These are phyloP conservation scores for Alces alces DNA, from an alignment of 2,113 vertebrate genomes.

Conservation along the genomic window DNA sequence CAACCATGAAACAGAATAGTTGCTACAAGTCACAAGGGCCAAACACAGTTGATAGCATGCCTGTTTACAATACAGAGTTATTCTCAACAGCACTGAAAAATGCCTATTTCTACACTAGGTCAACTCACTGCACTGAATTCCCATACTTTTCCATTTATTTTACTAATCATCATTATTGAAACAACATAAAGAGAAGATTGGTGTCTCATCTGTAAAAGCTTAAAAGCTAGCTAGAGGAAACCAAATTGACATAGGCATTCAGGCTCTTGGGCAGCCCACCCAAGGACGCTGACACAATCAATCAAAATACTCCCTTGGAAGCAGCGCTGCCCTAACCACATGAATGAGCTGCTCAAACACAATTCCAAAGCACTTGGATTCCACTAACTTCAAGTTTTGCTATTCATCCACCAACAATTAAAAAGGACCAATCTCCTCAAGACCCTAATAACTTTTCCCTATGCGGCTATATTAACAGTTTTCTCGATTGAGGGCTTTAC, in stretches of 20 bases:
- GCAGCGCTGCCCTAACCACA: constrained; percentile 33
- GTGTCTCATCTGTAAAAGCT: constrained; percentile 45
- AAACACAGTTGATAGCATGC: neutral
- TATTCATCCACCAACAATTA: constrained; percentile 56
- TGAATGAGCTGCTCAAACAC: constrained; percentile 30
- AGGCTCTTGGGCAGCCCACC: constrained; percentile 41
- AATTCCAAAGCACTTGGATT: constrained; percentile 48
- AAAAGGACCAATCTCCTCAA: constrained; percentile 38
- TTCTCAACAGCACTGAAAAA: neutral
- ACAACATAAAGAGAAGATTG: neutral
- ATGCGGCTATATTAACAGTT: neutral
- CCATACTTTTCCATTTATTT: neutral
- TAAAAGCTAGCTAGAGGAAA: constrained; percentile 44
- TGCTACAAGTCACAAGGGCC: neutral
- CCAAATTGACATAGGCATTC: constrained; percentile 6
- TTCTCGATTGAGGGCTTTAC: neutral
- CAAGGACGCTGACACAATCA: constrained; percentile 63
- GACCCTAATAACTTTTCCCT: constrained; percentile 55
- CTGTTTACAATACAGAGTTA: neutral
- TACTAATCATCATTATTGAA: neutral
- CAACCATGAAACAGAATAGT: neutral
- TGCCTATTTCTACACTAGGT: neutral
- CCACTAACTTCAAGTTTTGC: neutral
- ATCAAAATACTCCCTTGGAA: constrained; percentile 60
- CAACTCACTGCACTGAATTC: neutral